Conservation (phyloP, 2,113 vertebrate species). For the rat (Rattus norvegicus) region GRCr8 NC_086036.1:16149001-16149500, state of each 20-base stretch:
- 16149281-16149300: not conserved
- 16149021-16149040: not conserved
- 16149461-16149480: conserved; percentile 1
- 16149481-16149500: not conserved
- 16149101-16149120: not conserved
- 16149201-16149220: not conserved
- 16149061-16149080: not conserved
- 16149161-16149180: not conserved
- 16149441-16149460: not conserved
- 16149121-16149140: not conserved
- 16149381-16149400: not conserved
- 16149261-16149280: not conserved
- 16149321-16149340: not conserved
- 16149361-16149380: no score
- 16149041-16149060: not conserved
- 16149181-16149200: not conserved
- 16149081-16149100: not conserved
- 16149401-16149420: conserved; percentile 11
- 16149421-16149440: conserved; percentile 16
- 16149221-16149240: not conserved
- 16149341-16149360: not conserved
- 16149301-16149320: not conserved
- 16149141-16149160: not conserved
- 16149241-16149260: not conserved
- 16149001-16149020: not conserved